A percentile compares a stretch with the other conserved stretches of the same genome.
Evolutionary conservation across 2,888 invertebrate genomes (phyloP).

Genomic region (Heliconius sara): DNA sequence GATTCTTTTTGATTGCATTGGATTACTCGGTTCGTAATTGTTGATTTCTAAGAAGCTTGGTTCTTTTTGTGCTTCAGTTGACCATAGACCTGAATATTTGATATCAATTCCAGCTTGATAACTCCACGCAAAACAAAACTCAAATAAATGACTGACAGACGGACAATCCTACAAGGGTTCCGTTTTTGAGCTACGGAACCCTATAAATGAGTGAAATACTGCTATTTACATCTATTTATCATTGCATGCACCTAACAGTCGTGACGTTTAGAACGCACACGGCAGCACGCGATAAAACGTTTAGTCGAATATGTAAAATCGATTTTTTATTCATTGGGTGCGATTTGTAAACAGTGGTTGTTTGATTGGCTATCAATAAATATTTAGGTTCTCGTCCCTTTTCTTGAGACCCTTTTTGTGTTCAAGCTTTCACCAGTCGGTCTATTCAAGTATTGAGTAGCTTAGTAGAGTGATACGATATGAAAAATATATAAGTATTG

Average conservation of each 20-base stretch:
- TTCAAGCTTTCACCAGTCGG: not conserved
- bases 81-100: no score
- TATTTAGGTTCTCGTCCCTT: constrained; percentile 11
- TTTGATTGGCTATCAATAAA: constrained; percentile 29
- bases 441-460: not conserved
- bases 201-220: not conserved
- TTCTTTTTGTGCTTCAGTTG: no score
- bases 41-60: no score
- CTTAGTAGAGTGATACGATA: not conserved
- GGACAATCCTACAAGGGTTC: no score
- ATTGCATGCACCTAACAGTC: constrained; percentile 7
- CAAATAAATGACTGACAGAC: no score
- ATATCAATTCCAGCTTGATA: no score
- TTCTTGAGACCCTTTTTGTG: not conserved
- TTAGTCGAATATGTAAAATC: constrained; percentile 38
- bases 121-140: no score
- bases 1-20: no score
- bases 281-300: constrained; percentile 26
- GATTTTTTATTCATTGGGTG: constrained; percentile 20
- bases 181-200: no score
- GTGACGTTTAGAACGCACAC: constrained; percentile 12
- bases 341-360: constrained; percentile 30
- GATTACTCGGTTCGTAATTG: no score
- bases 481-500: no score
- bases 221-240: constrained; percentile 1